Conservation (phyloP, 2,113 vertebrate genomes). For the human region DNA sequence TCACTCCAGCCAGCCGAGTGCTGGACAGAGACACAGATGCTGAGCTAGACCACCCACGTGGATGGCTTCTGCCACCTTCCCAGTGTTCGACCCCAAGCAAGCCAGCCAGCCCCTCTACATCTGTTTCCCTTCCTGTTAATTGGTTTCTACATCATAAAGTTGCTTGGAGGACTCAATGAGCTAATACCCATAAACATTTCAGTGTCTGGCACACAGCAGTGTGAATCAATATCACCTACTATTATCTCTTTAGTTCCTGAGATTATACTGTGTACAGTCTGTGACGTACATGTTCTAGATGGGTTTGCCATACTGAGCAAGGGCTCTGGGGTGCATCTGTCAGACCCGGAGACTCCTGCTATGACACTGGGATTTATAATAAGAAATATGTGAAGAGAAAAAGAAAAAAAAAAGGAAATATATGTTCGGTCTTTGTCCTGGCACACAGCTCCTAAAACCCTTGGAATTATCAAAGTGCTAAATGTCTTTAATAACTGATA, state of each 20-base stretch:
- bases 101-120: background rate
- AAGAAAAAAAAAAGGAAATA: background rate
- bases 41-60: background rate
- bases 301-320: background rate
- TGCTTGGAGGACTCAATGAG: background rate
- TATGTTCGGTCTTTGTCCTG: background rate
- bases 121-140: background rate
- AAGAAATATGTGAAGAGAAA: background rate
- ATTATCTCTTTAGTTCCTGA: background rate
- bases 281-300: background rate
- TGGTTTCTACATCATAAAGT: background rate
- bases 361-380: background rate
- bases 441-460: background rate
- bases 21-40: background rate
- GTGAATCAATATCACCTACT: background rate
- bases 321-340: background rate
- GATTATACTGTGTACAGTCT: background rate
- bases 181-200: background rate
- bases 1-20: fast-evolving
- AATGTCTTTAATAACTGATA: background rate
- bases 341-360: background rate
- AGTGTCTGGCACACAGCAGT: background rate
- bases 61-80: background rate
- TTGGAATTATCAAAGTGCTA: background rate
- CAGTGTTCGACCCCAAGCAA: background rate